These are phyloP conservation scores for Anas georgica DNA, from an alignment of 2,797 vertebrate species.

Conservation along the genomic window DNA sequence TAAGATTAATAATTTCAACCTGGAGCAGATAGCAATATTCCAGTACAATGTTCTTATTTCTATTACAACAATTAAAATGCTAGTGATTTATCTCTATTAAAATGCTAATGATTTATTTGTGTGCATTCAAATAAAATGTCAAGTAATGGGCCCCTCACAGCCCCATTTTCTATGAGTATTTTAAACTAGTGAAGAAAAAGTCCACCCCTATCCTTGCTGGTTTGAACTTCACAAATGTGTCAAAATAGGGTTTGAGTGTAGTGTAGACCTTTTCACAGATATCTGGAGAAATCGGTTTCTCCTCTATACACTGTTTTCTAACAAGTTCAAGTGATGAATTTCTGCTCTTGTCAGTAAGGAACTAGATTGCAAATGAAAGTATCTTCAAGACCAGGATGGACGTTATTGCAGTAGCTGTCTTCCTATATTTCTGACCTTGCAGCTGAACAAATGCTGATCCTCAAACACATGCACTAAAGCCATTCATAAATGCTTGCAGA, in stretches of 20 bases:
- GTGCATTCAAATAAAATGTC: background rate
- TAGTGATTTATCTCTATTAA: background rate
- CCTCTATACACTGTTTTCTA: background rate
- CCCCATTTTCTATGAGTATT: background rate
- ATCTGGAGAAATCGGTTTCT: background rate
- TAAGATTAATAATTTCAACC: background rate
- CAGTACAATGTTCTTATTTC: background rate
- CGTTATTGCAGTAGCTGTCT: background rate
- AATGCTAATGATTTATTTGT: background rate
- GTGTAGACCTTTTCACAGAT: background rate
- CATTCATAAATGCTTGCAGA: background rate
- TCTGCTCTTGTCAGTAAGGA: background rate
- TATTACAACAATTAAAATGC: background rate
- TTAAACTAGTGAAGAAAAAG: background rate
- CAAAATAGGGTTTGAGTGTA: background rate
- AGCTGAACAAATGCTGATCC: background rate
- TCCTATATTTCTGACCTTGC: background rate
- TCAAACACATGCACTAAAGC: background rate
- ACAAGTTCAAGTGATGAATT: background rate
- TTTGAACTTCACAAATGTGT: background rate
- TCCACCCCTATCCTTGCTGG: background rate
- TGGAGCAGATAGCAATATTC: background rate
- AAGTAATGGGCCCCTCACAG: background rate
- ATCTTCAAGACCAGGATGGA: background rate
- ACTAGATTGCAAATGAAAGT: background rate